Evolutionary conservation across 2,113 vertebrate species (phyloP).

Genomic region (Mesitornis unicolor): DNA sequence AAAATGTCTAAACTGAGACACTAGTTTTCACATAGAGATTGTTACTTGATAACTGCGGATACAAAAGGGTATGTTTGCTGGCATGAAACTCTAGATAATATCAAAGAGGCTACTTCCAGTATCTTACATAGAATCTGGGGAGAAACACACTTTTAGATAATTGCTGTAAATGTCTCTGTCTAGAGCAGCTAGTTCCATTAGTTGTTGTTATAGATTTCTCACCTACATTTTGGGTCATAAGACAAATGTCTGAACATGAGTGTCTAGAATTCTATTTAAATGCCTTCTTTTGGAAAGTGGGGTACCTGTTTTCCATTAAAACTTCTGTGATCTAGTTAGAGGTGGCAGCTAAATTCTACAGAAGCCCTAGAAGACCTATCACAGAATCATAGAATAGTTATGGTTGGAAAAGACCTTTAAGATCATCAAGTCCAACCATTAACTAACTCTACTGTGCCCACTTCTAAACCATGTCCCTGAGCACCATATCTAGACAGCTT

Average conservation of each 20-base stretch:
- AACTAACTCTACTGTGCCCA: too few species aligned
- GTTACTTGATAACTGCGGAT: neutral
- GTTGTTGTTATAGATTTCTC: neutral
- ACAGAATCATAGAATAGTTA: too few species aligned
- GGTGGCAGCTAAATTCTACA: neutral
- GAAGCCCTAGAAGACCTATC: neutral
- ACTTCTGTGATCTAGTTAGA: neutral
- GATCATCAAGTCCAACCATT: too few species aligned
- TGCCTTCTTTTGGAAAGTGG: neutral
- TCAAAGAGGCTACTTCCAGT: neutral
- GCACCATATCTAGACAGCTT: too few species aligned
- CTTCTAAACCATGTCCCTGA: too few species aligned
- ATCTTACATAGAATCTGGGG: neutral
- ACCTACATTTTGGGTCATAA: neutral
- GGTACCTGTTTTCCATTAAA: neutral
- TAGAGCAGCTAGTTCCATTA: neutral
- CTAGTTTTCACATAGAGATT: neutral
- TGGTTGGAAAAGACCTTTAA: too few species aligned
- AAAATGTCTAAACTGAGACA: neutral
- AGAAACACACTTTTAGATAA: neutral
- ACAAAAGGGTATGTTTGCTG: neutral
- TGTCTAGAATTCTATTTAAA: neutral
- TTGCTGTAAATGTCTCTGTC: neutral
- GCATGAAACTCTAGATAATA: neutral
- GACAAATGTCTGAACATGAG: accelerated